Conservation (phyloP, 2,797 vertebrate genomes). For the Myotis findleyi region DNA sequence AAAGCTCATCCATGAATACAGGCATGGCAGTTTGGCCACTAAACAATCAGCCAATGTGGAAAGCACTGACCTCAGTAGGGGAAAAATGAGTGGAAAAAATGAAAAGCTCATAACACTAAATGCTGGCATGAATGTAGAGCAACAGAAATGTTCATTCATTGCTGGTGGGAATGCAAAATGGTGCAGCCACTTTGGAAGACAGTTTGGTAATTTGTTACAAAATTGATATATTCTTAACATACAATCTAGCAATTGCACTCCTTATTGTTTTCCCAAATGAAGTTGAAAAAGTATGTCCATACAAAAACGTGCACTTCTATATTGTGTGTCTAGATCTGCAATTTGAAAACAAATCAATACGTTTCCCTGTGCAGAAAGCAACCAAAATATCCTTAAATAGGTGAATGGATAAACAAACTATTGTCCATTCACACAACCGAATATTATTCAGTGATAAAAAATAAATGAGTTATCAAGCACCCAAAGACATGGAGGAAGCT, state of each 20-base stretch:
- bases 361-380: not conserved
- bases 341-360: conserved; percentile 27
- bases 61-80: not conserved
- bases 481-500: not conserved
- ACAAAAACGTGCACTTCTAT: no score
- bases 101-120: not conserved
- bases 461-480: not conserved
- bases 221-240: not conserved
- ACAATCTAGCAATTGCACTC: not conserved
- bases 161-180: not conserved
- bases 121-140: not conserved
- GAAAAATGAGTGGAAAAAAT: not conserved
- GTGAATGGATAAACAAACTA: not conserved
- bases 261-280: conserved; percentile 5
- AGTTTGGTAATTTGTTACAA: not conserved
- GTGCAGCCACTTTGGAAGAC: no score
- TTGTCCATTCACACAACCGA: not conserved
- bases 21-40: not conserved
- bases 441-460: not conserved
- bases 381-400: not conserved
- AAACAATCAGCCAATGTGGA: not conserved
- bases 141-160: not conserved
- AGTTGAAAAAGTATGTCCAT: conserved; percentile 33
- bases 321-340: not conserved
- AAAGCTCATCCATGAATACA: not conserved